Evolutionary conservation across 1,140 invertebrate genomes (phyloP), one percentile per base, ranked within the genome.

Genomic region (Eumeta japonica): DNA sequence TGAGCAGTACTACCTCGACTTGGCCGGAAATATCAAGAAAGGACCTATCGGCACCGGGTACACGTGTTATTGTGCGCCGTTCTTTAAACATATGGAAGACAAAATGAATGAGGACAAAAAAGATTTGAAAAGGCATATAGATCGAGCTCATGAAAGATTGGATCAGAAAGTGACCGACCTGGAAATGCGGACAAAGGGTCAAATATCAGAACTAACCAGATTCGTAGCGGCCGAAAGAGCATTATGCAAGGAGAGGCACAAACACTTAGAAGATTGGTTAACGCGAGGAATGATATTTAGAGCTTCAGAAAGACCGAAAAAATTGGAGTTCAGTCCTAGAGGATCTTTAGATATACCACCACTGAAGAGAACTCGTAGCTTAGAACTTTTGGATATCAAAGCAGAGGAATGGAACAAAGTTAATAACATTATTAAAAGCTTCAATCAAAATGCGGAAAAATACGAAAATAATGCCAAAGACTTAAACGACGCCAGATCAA

Each of bases 11-110:
- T 98, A 89, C 67, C 77, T 95, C 35, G 94, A 97, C 66, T 76
- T 98, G 36, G 92, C 92, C n/a, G 94, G 94, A 2, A 95, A 97
- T 59, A 94, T 98, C 36, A 85, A 90, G 48, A 96, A 97, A 72
- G 93, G 94, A 3, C 92, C 92, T 0, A 84, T 94, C 7, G 92
- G 92, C 1, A 88, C 92, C 5, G 88, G 89, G 0, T 89, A 90
- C 52, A 87, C 87, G 1, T 91, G 88, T 59, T 88, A 88, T 52
- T 90, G 88, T 60, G 81, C 80, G 9, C 78, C 78, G 12, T 87
- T 93, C 52, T 88, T 96, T 57, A 82, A 87, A 42, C 87, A 92
- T 41, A 84, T 95, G 59, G 92, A 95, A 63, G 84, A 89, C 31
- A 86, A 88, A 43, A 58, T 95, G 10, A 90, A 91, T 50, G 81